Percentiles rank a stretch among this genome's conserved stretches.
Conservation (phyloP, 2,888 invertebrate genomes). For the Scelioninae gen. 2 region DNA sequence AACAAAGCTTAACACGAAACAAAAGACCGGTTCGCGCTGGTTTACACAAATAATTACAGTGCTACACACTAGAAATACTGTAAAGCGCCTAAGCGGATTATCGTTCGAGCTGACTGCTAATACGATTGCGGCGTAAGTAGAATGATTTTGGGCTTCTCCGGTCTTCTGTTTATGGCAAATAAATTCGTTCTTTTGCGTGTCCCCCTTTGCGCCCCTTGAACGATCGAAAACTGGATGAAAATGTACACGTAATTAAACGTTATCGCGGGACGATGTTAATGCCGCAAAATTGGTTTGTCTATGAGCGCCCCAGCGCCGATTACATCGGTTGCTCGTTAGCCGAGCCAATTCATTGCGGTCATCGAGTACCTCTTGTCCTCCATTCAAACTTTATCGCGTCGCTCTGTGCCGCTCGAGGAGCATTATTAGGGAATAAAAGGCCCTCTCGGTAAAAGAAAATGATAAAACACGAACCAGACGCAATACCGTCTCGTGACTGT, state of each 20-base stretch:
- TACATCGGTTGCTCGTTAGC: conserved; percentile 57
- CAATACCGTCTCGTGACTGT: conserved; percentile 15
- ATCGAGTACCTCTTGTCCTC: conserved; percentile 55
- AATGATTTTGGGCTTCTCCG: conserved; percentile 36
- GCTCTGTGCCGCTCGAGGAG: conserved; percentile 34
- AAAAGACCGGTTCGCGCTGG: conserved; percentile 6
- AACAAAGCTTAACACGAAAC: background rate
- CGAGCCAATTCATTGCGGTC: conserved; percentile 58
- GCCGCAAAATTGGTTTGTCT: conserved; percentile 43
- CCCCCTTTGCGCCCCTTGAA: background rate
- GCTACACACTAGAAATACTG: conserved; percentile 23
- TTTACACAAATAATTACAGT: conserved; percentile 29
- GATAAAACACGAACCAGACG: conserved; percentile 48
- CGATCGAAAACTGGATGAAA: conserved; percentile 17
- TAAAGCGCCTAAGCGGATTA: conserved; percentile 49
- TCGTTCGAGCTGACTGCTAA: conserved; percentile 34
- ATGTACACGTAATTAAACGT: conserved; percentile 49
- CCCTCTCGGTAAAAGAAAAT: conserved; percentile 37
- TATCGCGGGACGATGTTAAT: conserved; percentile 41
- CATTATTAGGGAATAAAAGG: conserved; percentile 54
- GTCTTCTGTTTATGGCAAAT: conserved; percentile 7
- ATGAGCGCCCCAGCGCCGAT: conserved; percentile 47
- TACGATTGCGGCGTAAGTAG: conserved; percentile 41
- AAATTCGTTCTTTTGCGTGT: conserved; percentile 37
- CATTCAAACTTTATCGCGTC: conserved; percentile 54